A percentile compares a stretch with the other conserved stretches of the same genome.
phyloP scores from a whole-genome alignment of 2,113 vertebrate species.

The Sebastes fasciatus region DNA sequence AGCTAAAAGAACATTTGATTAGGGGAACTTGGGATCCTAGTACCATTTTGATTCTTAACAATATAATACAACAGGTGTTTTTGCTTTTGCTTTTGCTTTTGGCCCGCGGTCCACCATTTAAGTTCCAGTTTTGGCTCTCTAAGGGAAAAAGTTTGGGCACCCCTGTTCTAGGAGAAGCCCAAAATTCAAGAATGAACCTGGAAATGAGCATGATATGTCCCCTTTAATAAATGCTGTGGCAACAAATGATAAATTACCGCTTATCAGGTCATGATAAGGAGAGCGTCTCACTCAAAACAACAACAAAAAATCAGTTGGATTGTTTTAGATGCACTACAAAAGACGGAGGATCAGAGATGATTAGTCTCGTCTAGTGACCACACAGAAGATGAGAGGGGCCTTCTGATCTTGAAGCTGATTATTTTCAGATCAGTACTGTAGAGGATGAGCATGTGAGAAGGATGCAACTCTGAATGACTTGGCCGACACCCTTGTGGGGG shows the following conservation, averaged over 20 bases:
- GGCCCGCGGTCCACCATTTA: too few species aligned
- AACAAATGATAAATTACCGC: background rate
- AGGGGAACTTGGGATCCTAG: too few species aligned
- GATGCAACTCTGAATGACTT: slow-evolving; percentile 28
- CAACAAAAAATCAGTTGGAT: background rate
- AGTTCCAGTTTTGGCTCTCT: too few species aligned
- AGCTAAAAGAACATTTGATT: too few species aligned
- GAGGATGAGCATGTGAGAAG: slow-evolving; percentile 19
- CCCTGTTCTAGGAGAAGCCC: too few species aligned
- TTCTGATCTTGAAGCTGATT: slow-evolving; percentile 33
- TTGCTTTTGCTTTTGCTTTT: too few species aligned
- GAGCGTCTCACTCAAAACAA: background rate
- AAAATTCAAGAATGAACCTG: too few species aligned
- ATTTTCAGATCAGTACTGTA: slow-evolving; percentile 38
- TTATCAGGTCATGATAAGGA: background rate
- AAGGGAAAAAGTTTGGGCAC: too few species aligned
- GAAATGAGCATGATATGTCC: too few species aligned
- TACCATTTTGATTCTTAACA: too few species aligned
- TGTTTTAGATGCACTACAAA: background rate
- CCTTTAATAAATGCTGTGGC: background rate
- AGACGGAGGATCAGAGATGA: slow-evolving; percentile 41
- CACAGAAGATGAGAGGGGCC: slow-evolving; percentile 29
- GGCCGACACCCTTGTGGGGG: slow-evolving; percentile 2
- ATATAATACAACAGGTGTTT: too few species aligned
- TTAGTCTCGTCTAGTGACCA: slow-evolving; percentile 12